phyloP scores from a whole-genome alignment of 2,888 invertebrate species.

The Pterobdella sp. region DNA sequence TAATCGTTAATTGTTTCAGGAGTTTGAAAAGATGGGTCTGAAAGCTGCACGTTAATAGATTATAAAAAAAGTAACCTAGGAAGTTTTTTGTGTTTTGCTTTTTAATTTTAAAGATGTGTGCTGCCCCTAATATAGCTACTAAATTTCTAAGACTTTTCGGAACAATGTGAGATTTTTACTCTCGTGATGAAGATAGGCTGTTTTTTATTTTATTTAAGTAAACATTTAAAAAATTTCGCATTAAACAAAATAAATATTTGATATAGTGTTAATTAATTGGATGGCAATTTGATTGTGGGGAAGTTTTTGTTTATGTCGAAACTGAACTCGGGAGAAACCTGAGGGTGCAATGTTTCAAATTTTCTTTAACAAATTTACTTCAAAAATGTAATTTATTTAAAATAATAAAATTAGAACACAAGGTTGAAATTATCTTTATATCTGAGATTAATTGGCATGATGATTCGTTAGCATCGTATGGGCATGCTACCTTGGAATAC shows the following conservation, averaged over 20 bases:
- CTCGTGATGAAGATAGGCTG: no score
- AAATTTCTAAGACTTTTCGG: no score
- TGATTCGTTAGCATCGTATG: no score
- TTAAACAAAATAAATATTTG: neutral
- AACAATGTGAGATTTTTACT: no score
- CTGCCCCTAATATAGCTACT: no score
- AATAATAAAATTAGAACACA: no score
- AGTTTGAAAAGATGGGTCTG: slow-evolving; percentile 16
- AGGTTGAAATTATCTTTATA: no score
- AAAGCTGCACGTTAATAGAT: neutral
- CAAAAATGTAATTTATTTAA: no score
- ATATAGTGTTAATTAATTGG: neutral
- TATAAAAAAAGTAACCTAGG: neutral
- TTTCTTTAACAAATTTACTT: no score
- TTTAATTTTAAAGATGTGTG: neutral
- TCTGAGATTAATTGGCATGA: no score
- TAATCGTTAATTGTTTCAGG: no score
- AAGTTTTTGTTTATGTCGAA: slow-evolving; percentile 81
- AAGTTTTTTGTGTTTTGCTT: neutral
- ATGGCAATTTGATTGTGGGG: slow-evolving; percentile 65
- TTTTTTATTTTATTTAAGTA: no score
- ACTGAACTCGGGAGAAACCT: slow-evolving; percentile 74
- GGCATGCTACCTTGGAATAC: slow-evolving; percentile 61
- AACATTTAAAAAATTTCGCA: neutral
- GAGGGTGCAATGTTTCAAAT: slow-evolving; percentile 35